Percentiles rank a stretch among this genome's conserved stretches.
phyloP scores from a whole-genome alignment of 2,888 invertebrate species.

The Neria commutata region DNA sequence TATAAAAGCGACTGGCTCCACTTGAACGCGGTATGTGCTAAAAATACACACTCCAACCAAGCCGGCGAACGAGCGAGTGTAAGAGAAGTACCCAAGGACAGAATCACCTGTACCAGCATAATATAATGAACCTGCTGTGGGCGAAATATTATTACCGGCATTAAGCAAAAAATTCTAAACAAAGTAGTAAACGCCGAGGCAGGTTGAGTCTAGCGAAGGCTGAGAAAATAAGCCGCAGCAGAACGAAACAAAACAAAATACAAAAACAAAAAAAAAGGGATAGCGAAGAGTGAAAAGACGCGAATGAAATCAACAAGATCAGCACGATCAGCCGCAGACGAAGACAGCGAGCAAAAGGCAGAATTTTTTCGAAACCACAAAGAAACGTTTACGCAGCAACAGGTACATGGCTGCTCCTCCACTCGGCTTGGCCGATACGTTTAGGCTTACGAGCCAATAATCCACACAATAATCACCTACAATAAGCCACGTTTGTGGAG shows the following conservation, averaged over 20 bases:
- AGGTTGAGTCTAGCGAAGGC: not conserved
- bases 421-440: no score
- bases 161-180: conserved; percentile 40
- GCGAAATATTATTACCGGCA: conserved; percentile 50
- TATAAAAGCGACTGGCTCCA: no score
- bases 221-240: conserved; percentile 27
- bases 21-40: no score
- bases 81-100: conserved; percentile 48
- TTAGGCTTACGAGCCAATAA: conserved; percentile 27
- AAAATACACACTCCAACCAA: no score
- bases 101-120: conserved; percentile 62
- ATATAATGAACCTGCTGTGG: conserved; percentile 55
- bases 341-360: not conserved
- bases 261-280: conserved; percentile 31
- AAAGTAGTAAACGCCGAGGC: conserved; percentile 27
- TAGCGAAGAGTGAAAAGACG: conserved; percentile 36
- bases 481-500: conserved; percentile 7
- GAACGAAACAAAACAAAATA: conserved; percentile 35
- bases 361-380: not conserved
- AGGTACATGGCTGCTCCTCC: not conserved
- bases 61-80: no score
- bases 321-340: conserved; percentile 41
- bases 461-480: conserved; percentile 24
- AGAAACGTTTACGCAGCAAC: not conserved
- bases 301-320: conserved; percentile 45